Evolutionary conservation across 2,113 vertebrate species (phyloP).

Genomic region (Symphodus melops): DNA sequence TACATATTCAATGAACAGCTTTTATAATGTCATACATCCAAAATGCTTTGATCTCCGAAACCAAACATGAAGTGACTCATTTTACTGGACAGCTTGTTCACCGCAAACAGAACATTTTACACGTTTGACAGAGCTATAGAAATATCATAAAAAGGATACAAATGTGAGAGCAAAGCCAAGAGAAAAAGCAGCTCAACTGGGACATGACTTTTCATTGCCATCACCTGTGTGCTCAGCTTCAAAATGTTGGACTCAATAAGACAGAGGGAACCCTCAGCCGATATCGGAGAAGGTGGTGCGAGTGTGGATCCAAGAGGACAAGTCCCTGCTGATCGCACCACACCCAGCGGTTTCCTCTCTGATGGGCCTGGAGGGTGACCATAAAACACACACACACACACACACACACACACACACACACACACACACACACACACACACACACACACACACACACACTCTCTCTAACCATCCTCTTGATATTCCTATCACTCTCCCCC

Average conservation of each 20-base stretch:
- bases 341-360: constrained; percentile 72
- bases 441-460: constrained; percentile 7
- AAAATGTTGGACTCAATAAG: constrained; percentile 39
- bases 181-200: constrained; percentile 45
- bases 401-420: constrained; percentile 21
- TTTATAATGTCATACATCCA: background rate
- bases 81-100: constrained; percentile 33
- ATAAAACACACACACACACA: constrained; percentile 40
- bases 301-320: constrained; percentile 58
- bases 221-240: constrained; percentile 69
- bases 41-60: constrained; percentile 56
- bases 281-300: constrained; percentile 61
- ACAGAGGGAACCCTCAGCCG: constrained; percentile 38
- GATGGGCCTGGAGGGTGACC: constrained; percentile 64
- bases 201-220: constrained; percentile 34
- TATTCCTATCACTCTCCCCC: constrained; percentile 70
- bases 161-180: constrained; percentile 46
- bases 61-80: constrained; percentile 46
- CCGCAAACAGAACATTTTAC: background rate
- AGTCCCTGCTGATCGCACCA: constrained; percentile 64
- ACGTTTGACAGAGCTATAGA: constrained; percentile 22
- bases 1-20: no score
- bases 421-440: constrained; percentile 13
- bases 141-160: constrained; percentile 15
- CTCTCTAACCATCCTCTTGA: constrained; percentile 65